phyloP scores from a whole-genome alignment of 1,140 invertebrate genomes.

The Drosophila arizonae region DNA sequence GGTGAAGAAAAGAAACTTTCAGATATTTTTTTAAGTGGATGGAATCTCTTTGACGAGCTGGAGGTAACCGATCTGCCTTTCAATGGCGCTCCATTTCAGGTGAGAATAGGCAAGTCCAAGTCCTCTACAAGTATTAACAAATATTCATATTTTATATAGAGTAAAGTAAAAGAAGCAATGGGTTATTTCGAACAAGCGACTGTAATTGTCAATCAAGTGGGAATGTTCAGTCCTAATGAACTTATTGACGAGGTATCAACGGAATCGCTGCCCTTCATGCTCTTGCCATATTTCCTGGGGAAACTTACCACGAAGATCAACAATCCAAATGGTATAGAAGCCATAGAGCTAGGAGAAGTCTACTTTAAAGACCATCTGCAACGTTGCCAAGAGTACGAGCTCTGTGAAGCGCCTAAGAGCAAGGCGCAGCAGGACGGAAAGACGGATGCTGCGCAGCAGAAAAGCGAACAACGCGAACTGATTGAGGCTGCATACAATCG shows the following conservation, averaged over 20 bases:
- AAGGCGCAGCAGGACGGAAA: slow-evolving; percentile 29
- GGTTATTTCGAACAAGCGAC: slow-evolving; percentile 90
- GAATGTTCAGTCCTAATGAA: slow-evolving; percentile 95
- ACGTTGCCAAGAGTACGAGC: slow-evolving; percentile 90
- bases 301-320: slow-evolving; percentile 85
- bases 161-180: slow-evolving; percentile 88
- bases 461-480: slow-evolving; percentile 75
- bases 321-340: slow-evolving; percentile 87
- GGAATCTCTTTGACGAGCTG: slow-evolving; percentile 85
- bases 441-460: slow-evolving; percentile 33
- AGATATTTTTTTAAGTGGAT: slow-evolving; percentile 86
- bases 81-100: slow-evolving; percentile 86
- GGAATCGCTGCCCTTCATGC: slow-evolving; percentile 91
- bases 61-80: slow-evolving; percentile 85
- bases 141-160: slow-evolving; percentile 82
- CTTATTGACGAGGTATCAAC: slow-evolving; percentile 93
- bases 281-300: slow-evolving; percentile 92
- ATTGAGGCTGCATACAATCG: slow-evolving; percentile 84
- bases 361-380: slow-evolving; percentile 93
- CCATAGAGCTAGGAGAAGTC: slow-evolving; percentile 89
- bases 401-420: slow-evolving; percentile 84
- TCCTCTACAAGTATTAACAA: not conserved
- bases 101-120: slow-evolving; percentile 54
- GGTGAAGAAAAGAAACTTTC: slow-evolving; percentile 63
- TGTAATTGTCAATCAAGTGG: slow-evolving; percentile 89